phyloP scores from a whole-genome alignment of 2,113 vertebrate species.

The Gorsachius goisagi region DNA sequence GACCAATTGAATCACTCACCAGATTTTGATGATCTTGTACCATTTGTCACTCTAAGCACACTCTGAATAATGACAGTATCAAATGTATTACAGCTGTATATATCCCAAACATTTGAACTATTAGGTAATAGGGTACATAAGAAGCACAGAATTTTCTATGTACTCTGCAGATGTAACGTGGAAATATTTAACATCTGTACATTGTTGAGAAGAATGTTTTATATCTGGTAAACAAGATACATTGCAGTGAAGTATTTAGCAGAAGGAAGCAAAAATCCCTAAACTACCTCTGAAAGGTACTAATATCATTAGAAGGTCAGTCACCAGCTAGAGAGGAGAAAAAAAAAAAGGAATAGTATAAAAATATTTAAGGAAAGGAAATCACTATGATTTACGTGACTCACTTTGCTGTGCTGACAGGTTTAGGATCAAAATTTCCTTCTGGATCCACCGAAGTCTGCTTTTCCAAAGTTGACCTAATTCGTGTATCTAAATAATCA shows the following conservation, averaged over 20 bases:
- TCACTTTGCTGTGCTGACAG: slow-evolving; percentile 93
- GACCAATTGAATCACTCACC: slow-evolving; percentile 1
- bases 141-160: neutral
- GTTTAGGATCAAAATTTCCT: slow-evolving; percentile 97
- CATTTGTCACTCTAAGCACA: neutral
- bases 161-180: neutral
- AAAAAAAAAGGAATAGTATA: neutral
- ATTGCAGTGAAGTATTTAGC: neutral
- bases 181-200: neutral
- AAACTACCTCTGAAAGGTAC: neutral
- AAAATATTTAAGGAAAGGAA: neutral
- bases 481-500: slow-evolving; percentile 91
- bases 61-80: neutral
- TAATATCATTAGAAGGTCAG: neutral
- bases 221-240: neutral
- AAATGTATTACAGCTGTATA: neutral
- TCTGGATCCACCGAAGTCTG: slow-evolving; percentile 89
- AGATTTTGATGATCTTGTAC: neutral
- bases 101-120: neutral
- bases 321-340: neutral
- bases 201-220: neutral
- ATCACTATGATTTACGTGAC: slow-evolving; percentile 33
- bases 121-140: neutral
- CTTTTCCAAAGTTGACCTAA: slow-evolving; percentile 85
- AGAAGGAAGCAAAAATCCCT: neutral